Evolutionary conservation across 2,888 invertebrate species (phyloP), one percentile per base, ranked within the genome.

Genomic region (Tholera decimalis): DNA sequence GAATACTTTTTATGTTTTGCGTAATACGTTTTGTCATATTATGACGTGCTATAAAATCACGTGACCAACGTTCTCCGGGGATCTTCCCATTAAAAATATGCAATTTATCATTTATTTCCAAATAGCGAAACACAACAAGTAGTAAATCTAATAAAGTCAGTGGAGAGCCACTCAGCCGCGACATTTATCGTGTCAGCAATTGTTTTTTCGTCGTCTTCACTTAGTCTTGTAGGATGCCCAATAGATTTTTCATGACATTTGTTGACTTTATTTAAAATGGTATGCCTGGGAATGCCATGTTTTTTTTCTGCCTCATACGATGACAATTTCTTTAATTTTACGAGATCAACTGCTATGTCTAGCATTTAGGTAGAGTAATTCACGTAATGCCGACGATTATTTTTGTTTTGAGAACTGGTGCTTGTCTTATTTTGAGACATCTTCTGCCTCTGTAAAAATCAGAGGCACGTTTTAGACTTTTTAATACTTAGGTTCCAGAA

Each of bases 361-460:
- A 39, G 39, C 39, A 39, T 39, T 20, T 39, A 18, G 37, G 37
- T 39, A 39, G 18, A 39, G 18, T 39, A 39, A 39, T 39, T 39
- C 18, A 18, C 18, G 39, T 18, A 39, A 18, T 39, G 18, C 18
- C 39, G 39, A 39, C 39, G 39, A 39, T 39, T 39, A 39, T 39
- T 39, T 39, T 39, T 39, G 9, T 9, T 39, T 39, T 39, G 39
- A 39, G 18, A 39, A 39, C 18, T 8, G 39, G 39, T 39, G 39
- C 18, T 18, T 18, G 18, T 39, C 9, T 39, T 39, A 18, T 18
- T 39, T 39, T 35, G 15, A 35, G 35, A 35, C 35, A 35, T 15
- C 35, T 35, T 35, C 35, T 39, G 18, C 39, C 39, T 39, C 39
- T 39, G 39, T 9, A 30, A 8, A 39, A 39, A 39, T 39, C 39